phyloP scores from a whole-genome alignment of 2,797 vertebrate species.

The Lemur catta region DNA sequence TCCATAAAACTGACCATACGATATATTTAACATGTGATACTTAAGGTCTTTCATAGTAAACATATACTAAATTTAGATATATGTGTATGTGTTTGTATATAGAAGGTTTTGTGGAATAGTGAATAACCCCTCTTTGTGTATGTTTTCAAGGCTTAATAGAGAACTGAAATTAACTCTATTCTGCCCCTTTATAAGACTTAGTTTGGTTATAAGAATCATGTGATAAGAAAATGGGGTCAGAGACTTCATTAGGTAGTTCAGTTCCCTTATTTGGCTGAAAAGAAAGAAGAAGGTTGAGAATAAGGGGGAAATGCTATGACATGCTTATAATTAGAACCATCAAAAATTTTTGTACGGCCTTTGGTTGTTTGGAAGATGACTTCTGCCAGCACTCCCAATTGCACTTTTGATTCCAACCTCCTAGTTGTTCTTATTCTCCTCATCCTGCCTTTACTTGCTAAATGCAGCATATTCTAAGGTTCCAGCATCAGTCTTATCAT shows the following conservation, averaged over 20 bases:
- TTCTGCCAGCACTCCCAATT: not conserved
- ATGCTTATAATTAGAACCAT: not conserved
- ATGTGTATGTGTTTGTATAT: not conserved
- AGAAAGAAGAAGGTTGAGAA: not conserved
- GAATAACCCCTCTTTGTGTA: not conserved
- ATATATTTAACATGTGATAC: not conserved
- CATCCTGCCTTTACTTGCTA: not conserved
- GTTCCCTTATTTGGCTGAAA: not conserved
- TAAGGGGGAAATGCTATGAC: not conserved
- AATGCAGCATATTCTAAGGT: not conserved
- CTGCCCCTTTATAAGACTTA: not conserved
- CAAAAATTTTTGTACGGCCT: not conserved
- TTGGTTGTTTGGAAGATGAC: not conserved
- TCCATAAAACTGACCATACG: not conserved
- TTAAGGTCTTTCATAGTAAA: not conserved
- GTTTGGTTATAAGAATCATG: constrained; percentile 14
- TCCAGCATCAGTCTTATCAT: not conserved
- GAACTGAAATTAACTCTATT: not conserved
- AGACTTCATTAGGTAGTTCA: not conserved
- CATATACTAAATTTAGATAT: not conserved
- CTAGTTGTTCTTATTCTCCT: not conserved
- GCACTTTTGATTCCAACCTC: not conserved
- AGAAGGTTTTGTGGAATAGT: not conserved
- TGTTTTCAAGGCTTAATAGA: not conserved
- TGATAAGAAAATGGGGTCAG: not conserved